phyloP scores from a whole-genome alignment of 2,113 vertebrate species.

The Tyto alba region DNA sequence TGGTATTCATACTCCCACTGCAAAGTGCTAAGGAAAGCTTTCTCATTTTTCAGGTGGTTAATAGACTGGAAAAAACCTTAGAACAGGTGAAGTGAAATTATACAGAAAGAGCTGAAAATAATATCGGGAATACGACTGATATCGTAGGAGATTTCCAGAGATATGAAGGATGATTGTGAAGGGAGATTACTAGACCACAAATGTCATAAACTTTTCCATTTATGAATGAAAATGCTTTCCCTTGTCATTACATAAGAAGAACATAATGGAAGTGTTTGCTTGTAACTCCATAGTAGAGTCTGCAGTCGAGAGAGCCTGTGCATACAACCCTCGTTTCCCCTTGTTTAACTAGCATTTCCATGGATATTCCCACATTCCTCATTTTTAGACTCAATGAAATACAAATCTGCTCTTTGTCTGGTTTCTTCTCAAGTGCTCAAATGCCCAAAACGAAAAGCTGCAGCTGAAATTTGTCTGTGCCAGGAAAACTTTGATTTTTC shows the following conservation, averaged over 20 bases:
- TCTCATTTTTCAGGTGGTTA: constrained; percentile 19
- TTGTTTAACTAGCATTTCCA: background rate
- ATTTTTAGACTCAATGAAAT: background rate
- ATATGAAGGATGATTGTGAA: background rate
- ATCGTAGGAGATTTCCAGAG: background rate
- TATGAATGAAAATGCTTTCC: constrained; percentile 13
- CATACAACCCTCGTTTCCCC: accelerated
- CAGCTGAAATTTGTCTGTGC: background rate
- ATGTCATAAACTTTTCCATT: background rate
- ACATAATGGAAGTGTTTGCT: background rate
- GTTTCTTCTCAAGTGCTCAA: background rate
- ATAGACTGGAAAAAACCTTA: background rate
- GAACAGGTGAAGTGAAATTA: constrained; percentile 21
- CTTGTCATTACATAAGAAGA: background rate
- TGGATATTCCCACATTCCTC: background rate
- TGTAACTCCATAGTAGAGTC: background rate
- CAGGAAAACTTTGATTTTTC: background rate
- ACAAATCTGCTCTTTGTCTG: background rate
- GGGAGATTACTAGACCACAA: background rate
- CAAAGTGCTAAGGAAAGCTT: background rate
- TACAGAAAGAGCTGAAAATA: background rate
- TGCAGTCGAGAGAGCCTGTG: background rate
- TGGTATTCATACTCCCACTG: background rate
- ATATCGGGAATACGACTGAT: background rate
- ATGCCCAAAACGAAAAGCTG: background rate